A percentile compares a stretch with the other conserved stretches of the same genome.
Evolutionary conservation across 2,113 vertebrate species (phyloP).

Genomic region (Ornithorhynchus anatinus): DNA sequence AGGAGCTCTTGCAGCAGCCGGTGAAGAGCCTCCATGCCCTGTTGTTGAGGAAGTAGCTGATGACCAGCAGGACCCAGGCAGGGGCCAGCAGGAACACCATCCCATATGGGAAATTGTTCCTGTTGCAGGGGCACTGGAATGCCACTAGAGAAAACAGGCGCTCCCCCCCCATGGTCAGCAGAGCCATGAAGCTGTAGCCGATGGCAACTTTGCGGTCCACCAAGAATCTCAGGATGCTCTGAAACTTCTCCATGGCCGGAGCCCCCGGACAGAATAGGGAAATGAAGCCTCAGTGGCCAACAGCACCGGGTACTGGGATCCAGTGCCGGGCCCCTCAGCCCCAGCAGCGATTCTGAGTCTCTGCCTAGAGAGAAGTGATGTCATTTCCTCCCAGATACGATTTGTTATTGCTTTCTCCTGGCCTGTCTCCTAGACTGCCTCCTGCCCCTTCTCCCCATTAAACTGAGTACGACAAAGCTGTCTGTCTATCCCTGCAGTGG

Average conservation of each 20-base stretch:
- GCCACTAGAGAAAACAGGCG: slow-evolving; percentile 87
- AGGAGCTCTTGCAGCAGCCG: slow-evolving; percentile 83
- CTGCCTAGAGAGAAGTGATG: background rate
- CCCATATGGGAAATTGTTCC: slow-evolving; percentile 84
- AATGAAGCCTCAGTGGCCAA: too few relatives aligned
- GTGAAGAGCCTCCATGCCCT: slow-evolving; percentile 88
- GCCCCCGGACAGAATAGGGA: background rate
- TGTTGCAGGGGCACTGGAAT: slow-evolving; percentile 92
- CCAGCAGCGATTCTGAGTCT: too few relatives aligned
- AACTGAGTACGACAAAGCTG: too few relatives aligned
- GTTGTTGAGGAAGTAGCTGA: slow-evolving; percentile 82
- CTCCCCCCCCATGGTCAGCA: slow-evolving; percentile 87
- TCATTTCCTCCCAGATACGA: too few relatives aligned
- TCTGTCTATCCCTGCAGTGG: too few relatives aligned
- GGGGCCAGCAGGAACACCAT: slow-evolving; percentile 86
- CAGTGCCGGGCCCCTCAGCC: too few relatives aligned
- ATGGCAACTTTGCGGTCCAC: slow-evolving; percentile 84
- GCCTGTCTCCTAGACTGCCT: too few relatives aligned
- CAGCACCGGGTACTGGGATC: too few relatives aligned
- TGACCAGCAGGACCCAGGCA: slow-evolving; percentile 80
- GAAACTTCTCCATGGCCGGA: slow-evolving; percentile 82
- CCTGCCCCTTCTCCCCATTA: too few relatives aligned
- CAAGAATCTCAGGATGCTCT: slow-evolving; percentile 80
- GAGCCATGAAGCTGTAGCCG: slow-evolving; percentile 91
- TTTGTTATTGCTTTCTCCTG: background rate